phyloP scores from a whole-genome alignment of 2,888 invertebrate genomes.

The Thyatira batis region DNA sequence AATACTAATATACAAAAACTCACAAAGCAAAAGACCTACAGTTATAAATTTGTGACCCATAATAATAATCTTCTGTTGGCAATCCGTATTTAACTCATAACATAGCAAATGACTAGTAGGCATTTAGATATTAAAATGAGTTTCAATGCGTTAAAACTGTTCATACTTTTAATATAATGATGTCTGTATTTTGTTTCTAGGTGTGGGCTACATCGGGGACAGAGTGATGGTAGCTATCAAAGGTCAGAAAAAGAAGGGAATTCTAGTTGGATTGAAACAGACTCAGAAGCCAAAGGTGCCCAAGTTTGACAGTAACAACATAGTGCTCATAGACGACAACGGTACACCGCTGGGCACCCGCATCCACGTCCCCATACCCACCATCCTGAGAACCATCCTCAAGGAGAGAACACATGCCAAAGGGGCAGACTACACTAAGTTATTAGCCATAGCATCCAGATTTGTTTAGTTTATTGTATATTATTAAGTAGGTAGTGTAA shows the following conservation, averaged over 20 bases:
- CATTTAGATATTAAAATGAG: too few species aligned
- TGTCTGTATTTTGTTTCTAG: constrained; percentile 51
- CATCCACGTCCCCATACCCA: constrained; percentile 97
- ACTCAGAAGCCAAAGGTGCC: constrained; percentile 91
- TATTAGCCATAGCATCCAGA: constrained; percentile 93
- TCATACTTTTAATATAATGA: too few species aligned
- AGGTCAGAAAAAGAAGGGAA: constrained; percentile 97
- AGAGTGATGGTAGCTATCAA: constrained; percentile 95
- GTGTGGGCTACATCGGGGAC: constrained; percentile 87
- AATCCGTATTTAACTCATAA: too few species aligned
- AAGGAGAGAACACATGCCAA: constrained; percentile 91
- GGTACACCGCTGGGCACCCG: constrained; percentile 97
- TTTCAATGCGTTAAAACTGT: too few species aligned
- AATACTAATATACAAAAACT: too few species aligned
- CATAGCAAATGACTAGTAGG: too few species aligned
- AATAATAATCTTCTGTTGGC: too few species aligned
- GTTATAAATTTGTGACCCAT: too few species aligned
- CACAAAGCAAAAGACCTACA: too few species aligned
- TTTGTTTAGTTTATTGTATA: constrained; percentile 84
- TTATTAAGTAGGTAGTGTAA: constrained; percentile 36
- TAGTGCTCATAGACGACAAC: constrained; percentile 97
- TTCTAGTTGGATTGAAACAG: constrained; percentile 90
- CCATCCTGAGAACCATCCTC: constrained; percentile 90
- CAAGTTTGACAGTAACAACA: constrained; percentile 96
- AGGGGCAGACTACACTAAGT: constrained; percentile 95